Evolutionary conservation across 2,888 invertebrate genomes (phyloP), one percentile per base, ranked within the genome.

Genomic region (Clanis bilineata): DNA sequence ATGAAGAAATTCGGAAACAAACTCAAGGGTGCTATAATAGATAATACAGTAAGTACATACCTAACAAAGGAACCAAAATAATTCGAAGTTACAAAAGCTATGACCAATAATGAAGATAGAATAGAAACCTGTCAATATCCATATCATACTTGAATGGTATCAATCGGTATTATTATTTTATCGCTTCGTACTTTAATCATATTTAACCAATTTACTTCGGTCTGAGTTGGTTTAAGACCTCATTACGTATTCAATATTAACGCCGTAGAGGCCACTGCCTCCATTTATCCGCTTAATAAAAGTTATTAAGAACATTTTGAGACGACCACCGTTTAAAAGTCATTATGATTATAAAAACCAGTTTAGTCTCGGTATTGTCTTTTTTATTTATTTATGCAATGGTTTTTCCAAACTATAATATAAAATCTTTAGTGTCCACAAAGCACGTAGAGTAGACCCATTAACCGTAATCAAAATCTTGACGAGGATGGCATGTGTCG

Each of bases 231-330:
- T 78, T 79, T 69, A 59, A 71, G 75, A 81, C 73, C 79, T 85
- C 78, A 85, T 88, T 85, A 79, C 61, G 74, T 83, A 87, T 88
- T 80, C 85, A 62, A 76, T 68, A 67, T 74, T 69, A 77, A 76
- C 74, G 77, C 74, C 78, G 74, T 74, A 68, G 66, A 43, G 54
- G 62, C 65, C 70, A 73, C 73, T 73, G 74, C 67, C 71, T 73
- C 60, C 72, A 67, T 75, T 76, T 72, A 77, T 74, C 28, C 72
- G 69, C 65, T 68, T 71, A 76, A 74, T 79, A 80, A 82, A 81
- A 79, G 76, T 70, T 75, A 78, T 75, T 76, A 72, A 79, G 73
- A 83, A 74, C 67, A 71, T 73, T 72, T 66, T 67, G 64, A 77
- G 76, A 78, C 72, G 76, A 77, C 80, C 75, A 77, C 77, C 67